Conservation (phyloP, 2,113 vertebrate species). For the Galemys pyrenaicus region DNA sequence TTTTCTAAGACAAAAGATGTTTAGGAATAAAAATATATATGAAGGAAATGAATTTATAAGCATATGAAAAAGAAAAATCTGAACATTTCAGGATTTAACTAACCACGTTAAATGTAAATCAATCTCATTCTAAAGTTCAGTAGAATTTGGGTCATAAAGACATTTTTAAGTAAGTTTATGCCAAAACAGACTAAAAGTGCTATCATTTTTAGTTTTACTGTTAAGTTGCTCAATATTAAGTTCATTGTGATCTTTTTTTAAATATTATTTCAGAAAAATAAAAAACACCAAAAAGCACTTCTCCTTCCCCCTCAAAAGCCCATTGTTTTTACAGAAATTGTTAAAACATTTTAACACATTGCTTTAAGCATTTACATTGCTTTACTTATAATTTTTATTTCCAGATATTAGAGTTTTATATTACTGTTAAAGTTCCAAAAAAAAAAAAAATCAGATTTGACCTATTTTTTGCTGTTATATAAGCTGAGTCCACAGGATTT, state of each 20-base stretch:
- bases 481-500: not conserved
- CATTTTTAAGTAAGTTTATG: slow-evolving; percentile 21
- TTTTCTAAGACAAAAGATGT: slow-evolving; percentile 39
- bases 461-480: not conserved
- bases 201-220: slow-evolving; percentile 24
- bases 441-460: not conserved
- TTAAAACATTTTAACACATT: not conserved
- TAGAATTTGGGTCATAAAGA: not conserved
- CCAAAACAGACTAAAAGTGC: slow-evolving; percentile 13
- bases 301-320: not conserved
- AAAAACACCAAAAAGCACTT: slow-evolving; percentile 15
- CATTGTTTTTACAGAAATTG: not conserved
- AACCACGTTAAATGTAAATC: slow-evolving; percentile 22
- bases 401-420: not conserved
- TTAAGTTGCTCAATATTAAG: slow-evolving; percentile 22
- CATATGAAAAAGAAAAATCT: slow-evolving; percentile 21
- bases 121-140: not conserved
- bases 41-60: slow-evolving; percentile 20
- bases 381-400: slow-evolving; percentile 9
- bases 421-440: not conserved
- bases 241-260: not conserved
- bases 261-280: not conserved
- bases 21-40: not conserved
- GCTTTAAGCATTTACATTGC: not conserved
- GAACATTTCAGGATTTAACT: slow-evolving; percentile 34